phyloP scores from a whole-genome alignment of 2,797 vertebrate genomes.

The Melanotaenia pygmaea region DNA sequence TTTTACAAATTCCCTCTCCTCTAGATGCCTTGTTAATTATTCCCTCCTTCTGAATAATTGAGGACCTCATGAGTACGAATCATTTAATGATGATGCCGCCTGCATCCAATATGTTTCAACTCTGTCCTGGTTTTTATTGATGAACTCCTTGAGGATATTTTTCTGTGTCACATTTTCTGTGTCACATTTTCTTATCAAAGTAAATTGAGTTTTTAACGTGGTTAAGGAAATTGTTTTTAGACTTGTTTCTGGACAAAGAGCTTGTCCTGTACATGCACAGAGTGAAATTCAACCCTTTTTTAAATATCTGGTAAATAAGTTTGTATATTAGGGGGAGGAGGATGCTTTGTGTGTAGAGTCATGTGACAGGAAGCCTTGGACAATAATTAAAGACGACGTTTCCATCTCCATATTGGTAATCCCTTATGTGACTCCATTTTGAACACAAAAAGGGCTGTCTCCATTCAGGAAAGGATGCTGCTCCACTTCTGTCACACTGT shows the following conservation, averaged over 20 bases:
- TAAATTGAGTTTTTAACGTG: conserved; percentile 2
- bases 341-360: background rate
- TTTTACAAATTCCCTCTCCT: conserved; percentile 60
- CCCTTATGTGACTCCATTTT: conserved; percentile 25
- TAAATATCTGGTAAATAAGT: conserved; percentile 11
- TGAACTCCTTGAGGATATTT: conserved; percentile 37
- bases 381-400: conserved; percentile 34
- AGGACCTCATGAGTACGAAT: conserved; percentile 73
- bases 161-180: conserved; percentile 22
- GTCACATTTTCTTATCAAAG: conserved; percentile 14
- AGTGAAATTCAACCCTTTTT: background rate
- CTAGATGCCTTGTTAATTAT: conserved; percentile 74
- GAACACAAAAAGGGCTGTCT: conserved; percentile 1
- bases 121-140: conserved; percentile 48
- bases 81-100: conserved; percentile 58
- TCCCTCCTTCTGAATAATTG: conserved; percentile 74
- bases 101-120: conserved; percentile 38
- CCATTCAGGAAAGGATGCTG: conserved; percentile 1
- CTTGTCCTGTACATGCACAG: background rate
- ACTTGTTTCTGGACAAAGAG: conserved; percentile 7
- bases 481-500: background rate
- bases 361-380: conserved; percentile 5
- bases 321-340: background rate
- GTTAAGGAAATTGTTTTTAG: conserved; percentile 18
- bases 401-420: conserved; percentile 29